Evolutionary conservation across 2,888 invertebrate species (phyloP), one percentile per base, ranked within the genome.

Genomic region (Cynaeus angustus): DNA sequence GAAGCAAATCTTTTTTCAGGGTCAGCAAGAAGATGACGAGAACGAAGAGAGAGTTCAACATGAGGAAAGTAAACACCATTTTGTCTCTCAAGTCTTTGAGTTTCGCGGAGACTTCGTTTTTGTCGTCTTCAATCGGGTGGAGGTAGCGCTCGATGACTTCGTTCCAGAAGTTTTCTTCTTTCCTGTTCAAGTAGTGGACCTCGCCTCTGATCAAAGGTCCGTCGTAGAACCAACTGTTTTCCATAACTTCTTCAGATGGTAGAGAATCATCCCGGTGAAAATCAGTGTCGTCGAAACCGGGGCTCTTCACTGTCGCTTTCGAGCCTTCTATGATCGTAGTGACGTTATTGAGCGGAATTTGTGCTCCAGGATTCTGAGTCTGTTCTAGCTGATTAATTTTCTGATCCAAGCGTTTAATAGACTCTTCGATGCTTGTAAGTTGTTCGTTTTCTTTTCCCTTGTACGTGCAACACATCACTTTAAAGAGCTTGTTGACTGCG

Each of bases 21-120:
- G 94, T 93, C 53, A 94, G 86, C 71, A 93, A 85, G 77, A 93
- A 90, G 0, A 94, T 90, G 65, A 92, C 89, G 43, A 94, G 86
- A 9, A 94, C 91, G 85, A 93, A 94, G 16, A 94, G 86, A 10
- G 92, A 88, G 83, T 94, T 94, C 41, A 93, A 84, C 92, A 94
- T 93, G 74, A 93, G 89, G 83, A 93, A 92, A 52, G 88, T 89
- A 78, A 91, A 89, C 2, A 91, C 89, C 67, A 88, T 88, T 82
- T 90, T 89, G 82, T 93, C 92, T 26, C 93, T 83, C 59, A 93
- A 84, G 70, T 89, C 89, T 73, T 87, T 86, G 66, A 92, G 83
- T 12, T 88, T 88, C 66, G 80, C 76, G n/a, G 84, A 85, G 2
- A 83, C 77, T 70, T 80, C 74, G 37, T 76, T 75, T 86, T 90